Evolutionary conservation across 2,888 invertebrate genomes (phyloP).

Genomic region (Aplocera efformata): DNA sequence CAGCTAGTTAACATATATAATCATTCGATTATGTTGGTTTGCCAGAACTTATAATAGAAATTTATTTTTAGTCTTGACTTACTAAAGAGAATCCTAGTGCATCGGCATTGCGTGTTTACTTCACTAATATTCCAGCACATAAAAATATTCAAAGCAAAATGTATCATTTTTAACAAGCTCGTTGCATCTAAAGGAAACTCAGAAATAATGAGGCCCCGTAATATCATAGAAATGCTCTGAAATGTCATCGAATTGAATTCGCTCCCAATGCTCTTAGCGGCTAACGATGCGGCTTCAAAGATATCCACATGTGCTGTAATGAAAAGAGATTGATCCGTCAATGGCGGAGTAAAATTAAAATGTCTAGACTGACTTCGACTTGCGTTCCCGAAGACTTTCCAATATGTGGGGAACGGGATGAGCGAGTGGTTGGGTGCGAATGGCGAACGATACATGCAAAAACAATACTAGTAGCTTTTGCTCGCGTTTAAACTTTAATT

Average conservation of each 20-base stretch:
- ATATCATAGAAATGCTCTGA: conserved; percentile 15
- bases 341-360: conserved; percentile 78
- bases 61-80: no score
- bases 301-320: conserved; percentile 69
- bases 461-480: no score
- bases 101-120: no score
- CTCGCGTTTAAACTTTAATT: no score
- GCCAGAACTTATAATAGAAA: no score
- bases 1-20: no score
- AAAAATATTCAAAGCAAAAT: conserved; percentile 13
- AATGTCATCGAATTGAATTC: conserved; percentile 24
- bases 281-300: conserved; percentile 74
- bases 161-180: conserved; percentile 21
- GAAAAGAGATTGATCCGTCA: conserved; percentile 69
- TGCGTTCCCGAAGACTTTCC: conserved; percentile 44
- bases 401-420: neutral
- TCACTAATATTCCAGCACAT: neutral
- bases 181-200: conserved; percentile 28
- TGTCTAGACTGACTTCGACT: conserved; percentile 69
- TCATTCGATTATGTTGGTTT: no score
- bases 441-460: no score
- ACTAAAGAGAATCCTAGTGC: no score
- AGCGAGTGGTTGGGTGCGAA: no score
- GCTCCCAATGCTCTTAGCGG: conserved; percentile 56
- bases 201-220: conserved; percentile 43